A percentile compares a stretch with the other conserved stretches of the same genome.
These are phyloP conservation scores for Pteruthius melanotis DNA, from an alignment of 2,113 vertebrate genomes.

Conservation along the genomic window DNA sequence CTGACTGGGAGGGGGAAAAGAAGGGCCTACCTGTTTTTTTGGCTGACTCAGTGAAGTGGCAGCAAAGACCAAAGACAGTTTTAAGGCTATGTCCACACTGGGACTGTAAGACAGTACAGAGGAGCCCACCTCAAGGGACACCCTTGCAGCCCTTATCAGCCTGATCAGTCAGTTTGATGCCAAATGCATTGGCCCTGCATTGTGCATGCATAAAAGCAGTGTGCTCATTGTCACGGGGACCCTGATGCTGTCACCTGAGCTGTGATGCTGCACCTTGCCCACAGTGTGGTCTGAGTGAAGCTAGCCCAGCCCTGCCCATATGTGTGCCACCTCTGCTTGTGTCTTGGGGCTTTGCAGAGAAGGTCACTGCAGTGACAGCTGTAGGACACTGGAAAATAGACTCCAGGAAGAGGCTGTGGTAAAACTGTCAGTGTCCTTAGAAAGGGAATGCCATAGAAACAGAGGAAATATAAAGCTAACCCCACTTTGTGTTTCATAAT, in stretches of 20 bases:
- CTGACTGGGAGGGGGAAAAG: neutral
- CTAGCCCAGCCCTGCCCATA: neutral
- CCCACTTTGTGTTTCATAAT: neutral
- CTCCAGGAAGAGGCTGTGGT: neutral
- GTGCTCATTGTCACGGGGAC: neutral
- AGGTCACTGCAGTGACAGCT: neutral
- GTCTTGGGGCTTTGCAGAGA: neutral
- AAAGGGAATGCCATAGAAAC: neutral
- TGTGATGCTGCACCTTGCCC: neutral
- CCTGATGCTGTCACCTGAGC: neutral
- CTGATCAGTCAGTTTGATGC: neutral
- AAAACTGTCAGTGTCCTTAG: neutral
- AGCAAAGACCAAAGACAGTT: neutral
- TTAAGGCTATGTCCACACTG: neutral
- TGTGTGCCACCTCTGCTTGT: neutral
- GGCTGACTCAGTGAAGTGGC: neutral
- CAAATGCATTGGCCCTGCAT: neutral
- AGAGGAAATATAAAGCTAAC: neutral
- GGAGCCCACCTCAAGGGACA: neutral
- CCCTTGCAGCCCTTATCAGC: neutral
- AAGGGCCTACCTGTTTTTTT: neutral
- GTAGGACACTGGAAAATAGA: neutral
- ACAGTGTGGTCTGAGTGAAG: neutral
- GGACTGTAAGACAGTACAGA: neutral
- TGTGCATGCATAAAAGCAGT: neutral